A percentile compares a stretch with the other conserved stretches of the same genome.
These are phyloP conservation scores for Catagonus wagneri DNA, from an alignment of 2,113 vertebrate species.

Conservation along the genomic window DNA sequence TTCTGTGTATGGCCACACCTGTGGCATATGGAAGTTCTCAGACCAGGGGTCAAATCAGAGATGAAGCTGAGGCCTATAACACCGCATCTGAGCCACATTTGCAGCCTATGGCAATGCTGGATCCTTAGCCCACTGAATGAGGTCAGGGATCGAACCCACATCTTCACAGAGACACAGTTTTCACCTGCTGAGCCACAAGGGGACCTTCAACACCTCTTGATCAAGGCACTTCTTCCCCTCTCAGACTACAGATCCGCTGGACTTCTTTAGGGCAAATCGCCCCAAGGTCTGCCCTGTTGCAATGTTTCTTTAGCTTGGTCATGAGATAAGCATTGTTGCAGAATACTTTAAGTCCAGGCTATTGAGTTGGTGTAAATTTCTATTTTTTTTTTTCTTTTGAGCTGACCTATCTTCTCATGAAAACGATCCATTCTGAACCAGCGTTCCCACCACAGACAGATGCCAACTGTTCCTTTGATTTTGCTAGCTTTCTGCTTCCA, in stretches of 20 bases:
- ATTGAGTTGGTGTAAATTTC: not conserved
- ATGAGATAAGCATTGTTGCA: not conserved
- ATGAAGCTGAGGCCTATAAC: too few species aligned
- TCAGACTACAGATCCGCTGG: not conserved
- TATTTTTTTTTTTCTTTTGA: not conserved
- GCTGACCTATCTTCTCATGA: not conserved
- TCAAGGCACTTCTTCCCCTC: not conserved
- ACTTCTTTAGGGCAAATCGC: not conserved
- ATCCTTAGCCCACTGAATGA: too few species aligned
- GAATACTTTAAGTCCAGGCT: not conserved
- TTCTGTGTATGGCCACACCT: too few species aligned
- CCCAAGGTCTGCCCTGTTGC: not conserved
- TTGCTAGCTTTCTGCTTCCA: not conserved
- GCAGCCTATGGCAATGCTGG: too few species aligned
- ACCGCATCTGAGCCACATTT: too few species aligned
- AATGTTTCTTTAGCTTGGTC: not conserved
- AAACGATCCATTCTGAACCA: not conserved
- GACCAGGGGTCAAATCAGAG: too few species aligned
- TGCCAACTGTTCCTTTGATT: not conserved
- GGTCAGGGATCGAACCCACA: too few species aligned
- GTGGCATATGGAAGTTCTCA: too few species aligned
- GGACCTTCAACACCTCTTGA: not conserved
- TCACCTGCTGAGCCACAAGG: too few species aligned
- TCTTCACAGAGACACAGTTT: too few species aligned
- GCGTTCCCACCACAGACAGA: not conserved